A percentile compares a stretch with the other conserved stretches of the same genome.
Conservation (phyloP, 92 coral and sea anemone genomes). For the Hydrozoanthus gracilis region DNA sequence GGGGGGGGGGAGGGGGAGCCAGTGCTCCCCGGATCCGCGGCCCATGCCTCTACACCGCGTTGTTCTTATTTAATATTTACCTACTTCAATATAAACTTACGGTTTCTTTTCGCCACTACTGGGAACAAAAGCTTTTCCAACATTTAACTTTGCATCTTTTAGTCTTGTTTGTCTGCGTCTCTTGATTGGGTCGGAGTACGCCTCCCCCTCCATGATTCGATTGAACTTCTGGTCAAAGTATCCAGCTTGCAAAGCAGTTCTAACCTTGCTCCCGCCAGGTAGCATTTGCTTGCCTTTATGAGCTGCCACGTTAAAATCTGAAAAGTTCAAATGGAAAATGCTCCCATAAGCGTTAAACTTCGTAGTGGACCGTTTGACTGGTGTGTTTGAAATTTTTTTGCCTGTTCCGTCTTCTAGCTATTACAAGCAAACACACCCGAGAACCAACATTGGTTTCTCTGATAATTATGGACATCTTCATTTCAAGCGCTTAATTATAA, state of each 20-base stretch:
- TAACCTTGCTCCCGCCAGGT: slow-evolving; percentile 94
- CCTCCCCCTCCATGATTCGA: slow-evolving; percentile 92
- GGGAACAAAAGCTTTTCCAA: slow-evolving; percentile 98
- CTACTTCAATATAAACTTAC: slow-evolving; percentile 59
- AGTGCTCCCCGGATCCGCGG: too few species aligned
- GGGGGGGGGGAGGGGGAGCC: too few species aligned
- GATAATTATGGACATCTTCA: too few species aligned
- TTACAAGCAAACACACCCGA: too few species aligned
- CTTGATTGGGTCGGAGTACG: slow-evolving; percentile 87
- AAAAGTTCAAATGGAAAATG: neutral
- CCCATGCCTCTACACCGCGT: too few species aligned
- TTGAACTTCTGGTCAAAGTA: slow-evolving; percentile 94
- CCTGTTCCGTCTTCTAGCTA: too few species aligned
- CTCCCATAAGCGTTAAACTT: neutral
- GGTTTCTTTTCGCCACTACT: slow-evolving; percentile 92
- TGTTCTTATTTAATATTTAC: too few species aligned
- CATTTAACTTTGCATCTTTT: slow-evolving; percentile 76
- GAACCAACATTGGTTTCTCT: too few species aligned
- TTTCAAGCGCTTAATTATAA: too few species aligned
- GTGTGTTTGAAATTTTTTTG: too few species aligned
- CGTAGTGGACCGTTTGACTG: too few species aligned
- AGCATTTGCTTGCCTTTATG: slow-evolving; percentile 98
- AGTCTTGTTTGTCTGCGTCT: slow-evolving; percentile 86
- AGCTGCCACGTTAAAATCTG: slow-evolving; percentile 91
- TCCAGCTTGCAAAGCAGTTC: slow-evolving; percentile 87